Evolutionary conservation across 2,113 vertebrate genomes (phyloP).

Genomic region (Psophia crepitans): DNA sequence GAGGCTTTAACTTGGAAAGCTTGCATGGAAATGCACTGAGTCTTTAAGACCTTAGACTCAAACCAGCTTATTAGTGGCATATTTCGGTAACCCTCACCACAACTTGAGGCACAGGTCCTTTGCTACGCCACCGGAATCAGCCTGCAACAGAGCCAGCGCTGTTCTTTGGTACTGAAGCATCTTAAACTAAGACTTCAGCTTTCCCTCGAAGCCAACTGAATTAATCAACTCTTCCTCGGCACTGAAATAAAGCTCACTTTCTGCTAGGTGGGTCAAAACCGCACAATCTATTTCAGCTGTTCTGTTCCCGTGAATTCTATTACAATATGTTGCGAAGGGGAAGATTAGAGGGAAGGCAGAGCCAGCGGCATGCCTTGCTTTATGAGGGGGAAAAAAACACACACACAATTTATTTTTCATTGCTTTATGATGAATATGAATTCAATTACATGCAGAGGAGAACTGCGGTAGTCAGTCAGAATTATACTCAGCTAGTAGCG

Average conservation of each 20-base stretch:
- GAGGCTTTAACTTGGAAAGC: background rate
- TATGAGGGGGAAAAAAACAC: constrained; percentile 40
- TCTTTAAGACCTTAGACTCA: background rate
- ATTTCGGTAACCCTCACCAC: background rate
- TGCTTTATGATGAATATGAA: constrained; percentile 70
- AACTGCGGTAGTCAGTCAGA: constrained; percentile 54
- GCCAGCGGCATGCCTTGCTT: constrained; percentile 44
- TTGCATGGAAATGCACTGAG: background rate
- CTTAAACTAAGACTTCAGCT: background rate
- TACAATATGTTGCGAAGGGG: constrained; percentile 22
- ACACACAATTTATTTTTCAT: constrained; percentile 69
- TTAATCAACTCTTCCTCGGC: constrained; percentile 16
- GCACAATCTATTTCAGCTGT: background rate
- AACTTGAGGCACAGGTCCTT: background rate
- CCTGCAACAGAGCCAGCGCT: background rate
- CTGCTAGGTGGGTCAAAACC: constrained; percentile 54
- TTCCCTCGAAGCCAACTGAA: constrained; percentile 3
- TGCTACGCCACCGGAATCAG: background rate
- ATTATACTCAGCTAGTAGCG: constrained; percentile 44
- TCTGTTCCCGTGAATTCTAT: constrained; percentile 60
- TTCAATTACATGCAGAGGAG: constrained; percentile 67
- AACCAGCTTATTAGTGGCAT: background rate
- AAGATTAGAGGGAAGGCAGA: constrained; percentile 52
- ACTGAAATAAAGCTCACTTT: constrained; percentile 30
- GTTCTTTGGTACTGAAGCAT: background rate